Evolutionary conservation across 2,888 invertebrate species (phyloP), one percentile per base, ranked within the genome.

Genomic region (Netelia fuscicornis): DNA sequence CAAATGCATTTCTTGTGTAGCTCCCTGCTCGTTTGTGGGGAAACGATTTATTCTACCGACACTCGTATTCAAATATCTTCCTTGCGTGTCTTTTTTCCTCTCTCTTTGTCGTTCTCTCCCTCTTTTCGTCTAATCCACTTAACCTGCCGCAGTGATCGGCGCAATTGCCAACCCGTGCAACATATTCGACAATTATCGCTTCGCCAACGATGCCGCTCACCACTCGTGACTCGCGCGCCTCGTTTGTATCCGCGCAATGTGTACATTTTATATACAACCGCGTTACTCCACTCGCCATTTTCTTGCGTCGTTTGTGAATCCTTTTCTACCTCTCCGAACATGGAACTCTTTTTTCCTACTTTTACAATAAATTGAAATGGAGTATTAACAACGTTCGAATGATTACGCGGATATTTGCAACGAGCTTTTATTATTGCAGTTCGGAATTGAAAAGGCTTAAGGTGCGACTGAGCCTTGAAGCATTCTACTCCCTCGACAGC

Each of bases 1-100:
- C 90, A 93, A 93, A 93, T 93, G 93, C 93, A 91, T 92, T 93
- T 93, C 92, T 93, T 92, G 92, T 93, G 93, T 93, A 91, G 90
- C 90, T 89, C 90, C 84, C 86, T 88, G 89, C 91, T 92, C 91
- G 91, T 92, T 92, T 91, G 90, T 86, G 90, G 90, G 90, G 90
- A 88, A 89, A 91, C 92, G 91, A 92, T 93, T 91, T 91, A 92
- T 92, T 83, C 81, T 90, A 90, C 85, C 89, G 88, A 89, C 89
- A 87, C 89, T 91, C 91, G 92, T 92, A 92, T 92, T 92, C 92
- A 91, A 92, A 92, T 92, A 92, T 92, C 90, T 88, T 89, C 88
- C 88, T 89, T 87, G 86, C 87, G 70, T 81, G 58, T 23, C 86
- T 83, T 60, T 80, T 70, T 81, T 67, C 58, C 70, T 83, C 42